Evolutionary conservation across 2,113 vertebrate genomes (phyloP), one percentile per base, ranked within the genome.

Genomic region (Seriola dumerili): DNA sequence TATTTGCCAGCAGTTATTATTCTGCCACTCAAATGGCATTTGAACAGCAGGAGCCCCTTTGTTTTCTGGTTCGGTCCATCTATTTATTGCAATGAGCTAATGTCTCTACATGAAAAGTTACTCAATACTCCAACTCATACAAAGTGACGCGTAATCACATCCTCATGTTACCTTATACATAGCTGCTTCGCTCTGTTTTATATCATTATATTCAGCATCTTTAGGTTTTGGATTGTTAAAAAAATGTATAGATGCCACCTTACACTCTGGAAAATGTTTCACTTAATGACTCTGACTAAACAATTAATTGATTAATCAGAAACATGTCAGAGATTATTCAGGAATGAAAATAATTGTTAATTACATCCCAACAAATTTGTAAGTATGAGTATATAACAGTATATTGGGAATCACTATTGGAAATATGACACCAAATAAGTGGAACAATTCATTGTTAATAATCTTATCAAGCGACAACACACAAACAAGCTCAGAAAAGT

Each of bases 1-100:
- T 85, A 72, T 79, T 32, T 17, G 1, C 32, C 52, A 36, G 66
- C 36, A 48, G 48, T 61, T 76, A 70, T 80, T 87, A 67, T 79
- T 80, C 80, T 66, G 70, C 17, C 77, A 65, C 62, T 84, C 66
- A 66, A 66, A 68, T n/a, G 3, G 59, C 8, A 4, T 16, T 25
- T n/a, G 23, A 52, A 66, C 73, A 42, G 23, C 64, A 66, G 78
- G 61, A 72, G 23, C 36, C 42, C 7, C 21, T 32, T 80, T 80
- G 25, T 83, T 72, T 78, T 75, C 69, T 67, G 40, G 29, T 65
- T 55, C 32, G 38, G 23, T 40, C 19, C 16, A 29, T 62, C 44
- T 17, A 48, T 71, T 81, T 71, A 54, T 54, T 59, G 29, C 70
- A 66, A 50, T 9, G 40, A 75, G 40, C 38, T 48, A 5, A 59